phyloP scores from a whole-genome alignment of 2,888 invertebrate species.

The Yponomeuta evonymella region DNA sequence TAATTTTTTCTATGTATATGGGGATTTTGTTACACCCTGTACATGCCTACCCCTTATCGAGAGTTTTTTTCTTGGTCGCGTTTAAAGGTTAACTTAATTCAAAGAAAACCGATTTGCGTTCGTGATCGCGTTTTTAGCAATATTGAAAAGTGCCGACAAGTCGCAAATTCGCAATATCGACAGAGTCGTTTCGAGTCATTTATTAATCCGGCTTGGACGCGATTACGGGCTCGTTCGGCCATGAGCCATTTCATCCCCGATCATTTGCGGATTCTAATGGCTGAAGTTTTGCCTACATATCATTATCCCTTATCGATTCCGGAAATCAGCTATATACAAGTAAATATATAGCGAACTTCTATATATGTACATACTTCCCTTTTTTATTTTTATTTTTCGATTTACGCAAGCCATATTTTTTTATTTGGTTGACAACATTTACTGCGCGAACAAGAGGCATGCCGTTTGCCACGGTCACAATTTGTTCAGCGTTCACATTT shows the following conservation, averaged over 20 bases:
- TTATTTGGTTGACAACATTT: too few relatives aligned
- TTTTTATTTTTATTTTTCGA: too few relatives aligned
- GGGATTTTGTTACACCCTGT: too few relatives aligned
- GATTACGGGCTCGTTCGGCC: conserved; percentile 40
- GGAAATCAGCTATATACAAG: neutral
- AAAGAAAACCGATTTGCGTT: neutral
- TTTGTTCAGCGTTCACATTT: neutral
- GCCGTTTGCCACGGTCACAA: neutral
- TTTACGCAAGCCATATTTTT: too few relatives aligned
- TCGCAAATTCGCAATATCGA: neutral
- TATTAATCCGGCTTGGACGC: conserved; percentile 51
- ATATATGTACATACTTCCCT: too few relatives aligned
- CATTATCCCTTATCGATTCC: conserved; percentile 12
- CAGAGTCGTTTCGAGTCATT: conserved; percentile 24
- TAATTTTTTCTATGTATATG: too few relatives aligned
- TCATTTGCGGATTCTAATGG: conserved; percentile 26
- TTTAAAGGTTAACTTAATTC: neutral
- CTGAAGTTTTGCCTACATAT: conserved; percentile 10
- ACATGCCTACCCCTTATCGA: too few relatives aligned
- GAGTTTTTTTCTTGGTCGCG: neutral
- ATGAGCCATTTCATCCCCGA: conserved; percentile 33
- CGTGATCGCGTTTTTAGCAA: neutral
- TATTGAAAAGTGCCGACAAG: neutral
- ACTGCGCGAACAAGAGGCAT: too few relatives aligned
- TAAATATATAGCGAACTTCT: too few relatives aligned